phyloP scores from a whole-genome alignment of 2,797 vertebrate genomes.

The Steatocranus sp. region DNA sequence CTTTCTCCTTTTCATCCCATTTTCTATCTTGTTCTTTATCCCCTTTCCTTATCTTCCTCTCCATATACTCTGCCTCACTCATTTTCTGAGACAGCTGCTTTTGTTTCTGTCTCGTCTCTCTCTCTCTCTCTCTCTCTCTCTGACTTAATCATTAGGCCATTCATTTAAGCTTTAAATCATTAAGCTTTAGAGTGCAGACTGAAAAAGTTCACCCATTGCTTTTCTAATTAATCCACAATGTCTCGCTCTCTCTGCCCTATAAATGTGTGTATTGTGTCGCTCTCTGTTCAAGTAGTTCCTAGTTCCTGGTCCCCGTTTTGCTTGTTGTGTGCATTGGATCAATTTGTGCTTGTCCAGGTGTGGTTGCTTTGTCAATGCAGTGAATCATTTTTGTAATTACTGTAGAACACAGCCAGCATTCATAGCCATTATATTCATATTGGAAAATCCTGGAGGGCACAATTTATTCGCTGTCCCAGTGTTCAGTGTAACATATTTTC shows the following conservation, averaged over 20 bases:
- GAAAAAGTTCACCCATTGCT: conserved; percentile 39
- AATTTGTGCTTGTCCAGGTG: not conserved
- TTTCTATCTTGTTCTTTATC: conserved; percentile 42
- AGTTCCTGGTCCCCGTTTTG: not conserved
- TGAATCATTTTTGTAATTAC: not conserved
- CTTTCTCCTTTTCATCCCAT: conserved; percentile 24
- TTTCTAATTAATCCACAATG: conserved; percentile 57
- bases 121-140: not conserved
- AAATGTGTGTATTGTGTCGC: not conserved
- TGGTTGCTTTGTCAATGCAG: not conserved
- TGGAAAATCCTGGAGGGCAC: not conserved
- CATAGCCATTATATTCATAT: not conserved
- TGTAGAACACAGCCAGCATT: not conserved
- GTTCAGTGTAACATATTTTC: not conserved
- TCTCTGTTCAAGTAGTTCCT: not conserved
- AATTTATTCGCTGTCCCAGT: not conserved
- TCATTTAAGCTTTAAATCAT: conserved; percentile 62
- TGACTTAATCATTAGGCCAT: conserved; percentile 50
- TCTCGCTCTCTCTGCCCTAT: conserved; percentile 28
- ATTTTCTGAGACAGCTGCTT: conserved; percentile 37
- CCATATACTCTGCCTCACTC: conserved; percentile 26
- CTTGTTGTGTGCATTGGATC: not conserved
- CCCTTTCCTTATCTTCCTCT: conserved; percentile 36
- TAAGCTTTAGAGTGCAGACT: conserved; percentile 40
- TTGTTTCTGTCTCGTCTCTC: conserved; percentile 34